Base-by-base conservation (phyloP, 2,113 vertebrate genomes). In the Heterotilapia buettikoferi region DNA sequence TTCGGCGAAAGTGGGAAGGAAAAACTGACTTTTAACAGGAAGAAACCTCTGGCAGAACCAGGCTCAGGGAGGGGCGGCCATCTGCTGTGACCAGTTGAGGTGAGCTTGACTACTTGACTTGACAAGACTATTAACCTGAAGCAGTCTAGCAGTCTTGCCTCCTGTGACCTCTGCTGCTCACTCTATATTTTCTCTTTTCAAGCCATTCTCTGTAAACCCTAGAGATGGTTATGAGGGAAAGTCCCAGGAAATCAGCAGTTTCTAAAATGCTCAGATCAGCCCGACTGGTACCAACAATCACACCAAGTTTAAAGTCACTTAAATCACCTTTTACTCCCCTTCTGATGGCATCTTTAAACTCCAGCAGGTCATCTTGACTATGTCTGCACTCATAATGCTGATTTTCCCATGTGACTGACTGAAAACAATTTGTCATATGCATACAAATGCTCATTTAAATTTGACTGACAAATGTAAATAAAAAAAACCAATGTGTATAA, bases 41-140 rank as follows among this genome's bases (percentile, higher is more conserved):
- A 66, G 33, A 66, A 66, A 66, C 61, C 18, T n/a, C 18, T 2
- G 6, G 31, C 10, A 36, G 61, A 36, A 63, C 61, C 31, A 38
- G 19, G 10, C 61, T 66, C 19, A 0, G 61, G 31, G 10, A 38
- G 4, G 61, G 61, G 59, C 29, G 29, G 3, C 56, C 2, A 61
- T 0, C 57, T 38, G 61, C 61, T 19, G 31, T 5, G 61, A 66
- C 61, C 6, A 0, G 10, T 36, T 38, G 61, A 0, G 31, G 18
- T 36, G 31, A 66, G 61, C 61, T 66, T 66, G 31, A 36, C 6
- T 63, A n/a, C 59, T 63, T 66, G 31, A 66, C 6, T 66, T 66
- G 18, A 66, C 31, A 66, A 2, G 31, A 66, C 68, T 76, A 47
- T 47, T 47, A 47, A 47, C 43, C 24, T 29, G 43, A 47, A 29